These are phyloP conservation scores for Oreotrochilus melanogaster DNA, from an alignment of 2,113 vertebrate species.

Conservation along the genomic window DNA sequence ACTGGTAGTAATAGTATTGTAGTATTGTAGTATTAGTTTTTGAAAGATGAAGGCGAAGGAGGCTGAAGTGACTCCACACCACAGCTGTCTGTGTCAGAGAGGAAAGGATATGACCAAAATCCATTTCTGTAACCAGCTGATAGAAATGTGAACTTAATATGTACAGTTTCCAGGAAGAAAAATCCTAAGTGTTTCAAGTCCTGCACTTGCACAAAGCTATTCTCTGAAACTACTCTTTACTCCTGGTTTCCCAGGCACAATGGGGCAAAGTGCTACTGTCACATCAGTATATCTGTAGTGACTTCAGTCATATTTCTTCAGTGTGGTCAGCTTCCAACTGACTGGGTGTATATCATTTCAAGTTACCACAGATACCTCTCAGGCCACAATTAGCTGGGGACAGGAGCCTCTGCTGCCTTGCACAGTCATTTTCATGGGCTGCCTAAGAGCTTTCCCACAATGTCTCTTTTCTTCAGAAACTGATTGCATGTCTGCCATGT, in stretches of 20 bases:
- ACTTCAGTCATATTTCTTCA: not conserved
- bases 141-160: not conserved
- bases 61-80: not conserved
- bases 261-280: slow-evolving; percentile 1
- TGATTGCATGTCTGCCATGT: not conserved
- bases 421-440: slow-evolving; percentile 10
- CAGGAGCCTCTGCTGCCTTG: not conserved
- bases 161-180: not conserved
- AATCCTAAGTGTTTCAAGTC: not conserved
- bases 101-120: not conserved
- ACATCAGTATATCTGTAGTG: not conserved
- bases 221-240: not conserved
- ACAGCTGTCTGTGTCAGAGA: not conserved
- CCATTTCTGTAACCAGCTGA: not conserved
- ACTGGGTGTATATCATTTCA: not conserved
- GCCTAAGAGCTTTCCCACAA: not conserved
- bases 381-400: not conserved
- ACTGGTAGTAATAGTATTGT: too few species aligned
- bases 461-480: slow-evolving; percentile 23
- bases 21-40: not conserved
- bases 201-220: not conserved
- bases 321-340: not conserved
- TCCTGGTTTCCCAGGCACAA: not conserved
- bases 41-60: not conserved
- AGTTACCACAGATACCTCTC: not conserved